Evolutionary conservation across 2,888 invertebrate species (phyloP).

Genomic region (Gasteruption jaculator): DNA sequence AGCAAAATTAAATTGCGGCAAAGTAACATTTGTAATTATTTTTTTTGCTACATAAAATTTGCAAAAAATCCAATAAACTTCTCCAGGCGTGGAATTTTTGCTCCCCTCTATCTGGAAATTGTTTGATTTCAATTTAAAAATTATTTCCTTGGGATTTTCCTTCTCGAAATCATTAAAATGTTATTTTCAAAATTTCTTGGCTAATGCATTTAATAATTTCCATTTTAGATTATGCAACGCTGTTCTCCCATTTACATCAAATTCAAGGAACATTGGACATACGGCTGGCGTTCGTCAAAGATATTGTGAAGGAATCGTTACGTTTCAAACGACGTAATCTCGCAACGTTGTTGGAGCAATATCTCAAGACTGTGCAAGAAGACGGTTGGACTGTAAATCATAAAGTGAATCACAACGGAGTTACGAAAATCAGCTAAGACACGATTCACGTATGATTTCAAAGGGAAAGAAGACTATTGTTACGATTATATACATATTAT

Average conservation of each 20-base stretch:
- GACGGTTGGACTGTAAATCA: constrained; percentile 43
- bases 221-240: constrained; percentile 64
- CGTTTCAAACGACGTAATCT: constrained; percentile 73
- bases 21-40: too few species aligned
- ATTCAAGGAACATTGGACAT: constrained; percentile 67
- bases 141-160: constrained; percentile 7
- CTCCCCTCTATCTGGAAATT: too few species aligned
- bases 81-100: too few species aligned
- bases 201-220: constrained; percentile 25
- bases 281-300: constrained; percentile 66
- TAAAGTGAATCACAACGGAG: constrained; percentile 47
- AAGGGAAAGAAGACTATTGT: constrained; percentile 21
- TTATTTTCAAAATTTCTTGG: constrained; percentile 7
- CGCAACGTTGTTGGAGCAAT: constrained; percentile 66
- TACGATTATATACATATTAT: constrained; percentile 9
- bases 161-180: constrained; percentile 6
- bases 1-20: too few species aligned
- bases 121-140: background rate
- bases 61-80: too few species aligned
- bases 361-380: constrained; percentile 52
- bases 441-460: constrained; percentile 10
- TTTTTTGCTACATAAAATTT: too few species aligned
- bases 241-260: constrained; percentile 67
- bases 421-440: constrained; percentile 45
- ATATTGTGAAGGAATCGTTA: constrained; percentile 71